These are phyloP conservation scores for Sturnira hondurensis DNA, from an alignment of 2,113 vertebrate genomes.

Conservation along the genomic window DNA sequence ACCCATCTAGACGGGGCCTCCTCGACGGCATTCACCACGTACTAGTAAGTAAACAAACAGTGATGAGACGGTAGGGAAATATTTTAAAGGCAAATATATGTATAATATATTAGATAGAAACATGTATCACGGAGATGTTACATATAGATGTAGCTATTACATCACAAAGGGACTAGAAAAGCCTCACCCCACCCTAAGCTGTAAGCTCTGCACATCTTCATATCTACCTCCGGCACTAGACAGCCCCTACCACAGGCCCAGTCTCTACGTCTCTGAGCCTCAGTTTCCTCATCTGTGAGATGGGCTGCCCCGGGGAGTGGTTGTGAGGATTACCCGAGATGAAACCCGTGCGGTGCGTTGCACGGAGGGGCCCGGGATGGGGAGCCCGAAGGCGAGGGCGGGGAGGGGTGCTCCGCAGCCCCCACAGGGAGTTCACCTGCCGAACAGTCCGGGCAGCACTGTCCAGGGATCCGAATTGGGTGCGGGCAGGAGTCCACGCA, in stretches of 20 bases:
- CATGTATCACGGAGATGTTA: neutral
- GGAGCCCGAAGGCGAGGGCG: accelerated
- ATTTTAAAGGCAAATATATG: neutral
- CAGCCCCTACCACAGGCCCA: neutral
- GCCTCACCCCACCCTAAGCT: neutral
- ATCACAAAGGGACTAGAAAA: neutral
- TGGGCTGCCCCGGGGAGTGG: neutral
- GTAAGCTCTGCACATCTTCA: no score
- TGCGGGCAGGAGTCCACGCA: conserved; percentile 85
- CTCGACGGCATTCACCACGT: neutral
- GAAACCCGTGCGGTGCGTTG: accelerated
- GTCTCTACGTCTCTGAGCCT: neutral
- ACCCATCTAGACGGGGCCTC: accelerated
- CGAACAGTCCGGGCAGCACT: conserved; percentile 86
- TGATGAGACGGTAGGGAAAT: neutral
- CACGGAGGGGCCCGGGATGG: neutral
- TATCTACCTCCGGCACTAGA: neutral
- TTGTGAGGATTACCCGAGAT: neutral
- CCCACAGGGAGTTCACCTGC: conserved; percentile 77
- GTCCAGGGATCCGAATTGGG: conserved; percentile 84
- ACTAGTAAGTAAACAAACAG: neutral
- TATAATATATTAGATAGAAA: neutral
- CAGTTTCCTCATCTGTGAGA: neutral
- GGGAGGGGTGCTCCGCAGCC: neutral
- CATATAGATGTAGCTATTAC: no score